Percentiles rank a stretch among this genome's conserved stretches.
Conservation (phyloP, 2,113 vertebrate species). For the Scophthalmus maximus region DNA sequence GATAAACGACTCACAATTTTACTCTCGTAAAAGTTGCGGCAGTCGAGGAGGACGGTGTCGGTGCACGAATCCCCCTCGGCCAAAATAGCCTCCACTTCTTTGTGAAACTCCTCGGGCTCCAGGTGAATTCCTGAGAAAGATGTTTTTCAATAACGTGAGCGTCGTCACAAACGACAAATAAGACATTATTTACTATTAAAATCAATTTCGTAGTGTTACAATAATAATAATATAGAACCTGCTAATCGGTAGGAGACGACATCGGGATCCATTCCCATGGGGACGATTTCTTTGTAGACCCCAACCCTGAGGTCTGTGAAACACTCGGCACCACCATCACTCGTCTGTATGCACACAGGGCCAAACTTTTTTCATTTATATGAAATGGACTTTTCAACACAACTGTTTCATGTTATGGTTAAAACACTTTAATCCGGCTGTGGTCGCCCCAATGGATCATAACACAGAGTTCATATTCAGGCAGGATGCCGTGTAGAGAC, state of each 20-base stretch:
- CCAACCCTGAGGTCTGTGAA: constrained; percentile 91
- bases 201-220: background rate
- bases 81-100: constrained; percentile 89
- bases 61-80: constrained; percentile 72
- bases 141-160: background rate
- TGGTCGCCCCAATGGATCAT: no score
- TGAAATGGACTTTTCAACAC: background rate
- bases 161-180: background rate
- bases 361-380: background rate
- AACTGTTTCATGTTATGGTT: background rate
- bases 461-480: no score
- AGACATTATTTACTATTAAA: no score
- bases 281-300: constrained; percentile 94
- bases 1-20: constrained; percentile 89
- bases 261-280: constrained; percentile 92
- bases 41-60: constrained; percentile 93
- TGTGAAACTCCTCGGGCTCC: constrained; percentile 93
- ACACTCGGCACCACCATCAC: constrained; percentile 90
- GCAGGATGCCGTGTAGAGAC: no score
- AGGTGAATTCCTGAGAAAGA: constrained; percentile 87
- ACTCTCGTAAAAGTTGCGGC: constrained; percentile 98
- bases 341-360: constrained; percentile 80
- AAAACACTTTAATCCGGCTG: no score
- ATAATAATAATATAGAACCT: constrained; percentile 82
- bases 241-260: constrained; percentile 89